Conservation (phyloP, 2,113 vertebrate species). For the Sphaerodactylus townsendi region DNA sequence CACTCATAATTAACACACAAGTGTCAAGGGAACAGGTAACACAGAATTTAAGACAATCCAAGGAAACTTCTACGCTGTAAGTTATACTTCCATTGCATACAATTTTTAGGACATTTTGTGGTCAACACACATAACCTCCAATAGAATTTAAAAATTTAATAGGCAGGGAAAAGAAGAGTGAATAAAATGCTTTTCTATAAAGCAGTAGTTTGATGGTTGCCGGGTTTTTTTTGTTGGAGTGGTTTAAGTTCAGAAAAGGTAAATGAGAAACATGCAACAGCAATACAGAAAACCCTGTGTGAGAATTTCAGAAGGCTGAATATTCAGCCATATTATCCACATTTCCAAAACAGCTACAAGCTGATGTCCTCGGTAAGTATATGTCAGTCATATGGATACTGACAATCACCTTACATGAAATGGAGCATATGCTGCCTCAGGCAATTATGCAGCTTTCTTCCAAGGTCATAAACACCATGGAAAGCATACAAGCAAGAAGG, state of each 20-base stretch:
- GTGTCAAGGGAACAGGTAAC: no score
- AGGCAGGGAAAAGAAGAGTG: no score
- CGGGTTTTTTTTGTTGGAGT: no score
- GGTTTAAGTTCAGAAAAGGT: neutral
- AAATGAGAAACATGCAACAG: neutral
- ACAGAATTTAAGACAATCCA: no score
- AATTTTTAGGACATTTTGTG: no score
- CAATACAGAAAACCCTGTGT: neutral
- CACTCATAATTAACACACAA: no score
- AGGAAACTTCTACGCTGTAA: no score
- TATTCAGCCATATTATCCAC: neutral
- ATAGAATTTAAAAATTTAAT: no score
- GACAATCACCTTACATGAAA: neutral
- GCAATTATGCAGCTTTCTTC: neutral
- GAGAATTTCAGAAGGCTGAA: neutral
- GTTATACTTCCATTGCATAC: no score
- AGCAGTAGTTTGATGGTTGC: no score
- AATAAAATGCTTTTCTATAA: neutral
- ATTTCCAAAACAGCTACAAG: neutral
- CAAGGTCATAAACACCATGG: neutral
- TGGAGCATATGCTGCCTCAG: neutral
- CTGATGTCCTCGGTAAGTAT: neutral
- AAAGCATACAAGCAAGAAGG: fast-evolving
- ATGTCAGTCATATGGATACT: neutral
- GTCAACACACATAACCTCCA: no score